Percentiles rank a stretch among this genome's conserved stretches.
phyloP scores from a whole-genome alignment of 2,888 invertebrate genomes.

The Lucinisca nassula region DNA sequence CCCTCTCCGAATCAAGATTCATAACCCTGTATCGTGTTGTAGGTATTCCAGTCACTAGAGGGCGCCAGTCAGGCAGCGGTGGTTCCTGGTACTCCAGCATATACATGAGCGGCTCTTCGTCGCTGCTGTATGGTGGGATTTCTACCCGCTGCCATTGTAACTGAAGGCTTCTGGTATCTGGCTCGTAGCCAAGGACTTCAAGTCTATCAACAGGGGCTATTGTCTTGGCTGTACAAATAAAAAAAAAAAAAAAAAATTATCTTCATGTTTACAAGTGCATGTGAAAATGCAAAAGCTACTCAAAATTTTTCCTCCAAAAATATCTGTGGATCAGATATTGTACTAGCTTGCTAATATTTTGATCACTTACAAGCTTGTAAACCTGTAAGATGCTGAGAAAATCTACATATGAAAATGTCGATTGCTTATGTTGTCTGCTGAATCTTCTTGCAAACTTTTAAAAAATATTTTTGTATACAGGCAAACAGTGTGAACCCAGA shows the following conservation, averaged over 20 bases:
- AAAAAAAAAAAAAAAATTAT: not conserved
- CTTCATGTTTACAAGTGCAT: too few relatives aligned
- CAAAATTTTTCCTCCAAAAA: too few relatives aligned
- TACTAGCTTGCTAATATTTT: too few relatives aligned
- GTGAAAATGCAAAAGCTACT: too few relatives aligned
- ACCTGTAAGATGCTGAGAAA: too few relatives aligned
- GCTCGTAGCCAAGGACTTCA: slow-evolving; percentile 79
- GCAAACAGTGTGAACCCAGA: too few relatives aligned
- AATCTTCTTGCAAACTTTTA: too few relatives aligned
- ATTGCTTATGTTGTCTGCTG: too few relatives aligned
- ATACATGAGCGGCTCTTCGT: slow-evolving; percentile 82
- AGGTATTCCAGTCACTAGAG: slow-evolving; percentile 84
- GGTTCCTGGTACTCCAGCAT: slow-evolving; percentile 81
- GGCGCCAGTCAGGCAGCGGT: slow-evolving; percentile 83
- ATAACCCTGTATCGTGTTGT: slow-evolving; percentile 80
- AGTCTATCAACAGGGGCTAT: slow-evolving; percentile 79
- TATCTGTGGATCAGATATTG: too few relatives aligned
- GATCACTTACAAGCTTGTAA: too few relatives aligned
- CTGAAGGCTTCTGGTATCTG: slow-evolving; percentile 78
- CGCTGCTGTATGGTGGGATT: slow-evolving; percentile 78
- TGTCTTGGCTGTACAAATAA: slow-evolving; percentile 71
- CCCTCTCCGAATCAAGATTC: slow-evolving; percentile 89
- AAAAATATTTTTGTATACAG: too few relatives aligned
- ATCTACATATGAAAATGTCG: too few relatives aligned
- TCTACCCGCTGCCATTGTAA: slow-evolving; percentile 81